Conservation (phyloP, 2,797 vertebrate species). For the Clarias fuscus region DNA sequence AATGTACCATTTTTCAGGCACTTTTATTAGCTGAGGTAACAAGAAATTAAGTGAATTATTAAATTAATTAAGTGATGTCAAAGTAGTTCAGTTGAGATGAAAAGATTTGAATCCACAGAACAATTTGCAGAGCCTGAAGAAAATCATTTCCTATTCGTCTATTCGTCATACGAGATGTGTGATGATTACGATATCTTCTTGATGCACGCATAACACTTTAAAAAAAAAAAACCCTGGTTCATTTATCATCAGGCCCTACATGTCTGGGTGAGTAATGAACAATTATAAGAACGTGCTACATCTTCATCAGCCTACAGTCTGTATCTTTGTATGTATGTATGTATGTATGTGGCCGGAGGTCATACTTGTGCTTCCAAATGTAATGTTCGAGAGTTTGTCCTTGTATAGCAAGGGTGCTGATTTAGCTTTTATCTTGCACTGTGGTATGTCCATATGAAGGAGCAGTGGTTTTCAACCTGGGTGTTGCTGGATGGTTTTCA, state of each 20-base stretch:
- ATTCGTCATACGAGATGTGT: constrained; percentile 14
- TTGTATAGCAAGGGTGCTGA: constrained; percentile 21
- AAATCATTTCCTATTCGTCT: background rate
- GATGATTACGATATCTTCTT: constrained; percentile 2
- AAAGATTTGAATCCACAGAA: background rate
- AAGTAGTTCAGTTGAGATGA: background rate
- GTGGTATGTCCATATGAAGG: constrained; percentile 26
- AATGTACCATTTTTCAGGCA: constrained; percentile 15
- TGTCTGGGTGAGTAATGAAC: background rate
- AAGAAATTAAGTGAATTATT: background rate
- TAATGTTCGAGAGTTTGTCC: background rate
- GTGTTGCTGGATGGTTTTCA: background rate
- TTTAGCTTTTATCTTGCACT: constrained; percentile 37
- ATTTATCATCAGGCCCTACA: background rate
- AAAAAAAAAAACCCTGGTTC: no score
- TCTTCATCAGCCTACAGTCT: background rate
- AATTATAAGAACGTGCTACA: background rate
- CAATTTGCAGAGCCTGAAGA: constrained; percentile 16
- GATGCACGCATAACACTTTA: background rate
- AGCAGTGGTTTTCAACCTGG: background rate
- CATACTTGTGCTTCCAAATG: constrained; percentile 3
- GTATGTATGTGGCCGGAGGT: background rate
- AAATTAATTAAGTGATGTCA: background rate
- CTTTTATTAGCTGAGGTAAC: background rate
- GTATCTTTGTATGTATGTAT: background rate